Evolutionary conservation across 2,888 invertebrate species (phyloP).

Genomic region (Cerceris rybyensis): DNA sequence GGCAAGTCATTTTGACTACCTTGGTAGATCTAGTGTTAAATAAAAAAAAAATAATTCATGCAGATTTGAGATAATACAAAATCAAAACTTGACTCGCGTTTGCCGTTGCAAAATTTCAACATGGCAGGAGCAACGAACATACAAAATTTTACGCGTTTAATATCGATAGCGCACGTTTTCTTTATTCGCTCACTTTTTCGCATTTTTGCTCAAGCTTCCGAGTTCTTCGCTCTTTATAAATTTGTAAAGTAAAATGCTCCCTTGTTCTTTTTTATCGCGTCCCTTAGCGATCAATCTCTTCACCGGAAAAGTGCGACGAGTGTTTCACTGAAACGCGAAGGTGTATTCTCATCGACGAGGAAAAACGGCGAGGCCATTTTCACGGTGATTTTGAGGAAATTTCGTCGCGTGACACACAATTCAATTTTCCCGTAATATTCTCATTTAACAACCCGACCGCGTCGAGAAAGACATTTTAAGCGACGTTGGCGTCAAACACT

Average conservation of each 20-base stretch:
- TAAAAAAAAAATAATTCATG: no score
- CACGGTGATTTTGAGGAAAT: conserved; percentile 45
- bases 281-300: conserved; percentile 39
- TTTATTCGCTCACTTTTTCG: no score
- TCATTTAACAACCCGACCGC: conserved; percentile 38
- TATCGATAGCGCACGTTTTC: no score
- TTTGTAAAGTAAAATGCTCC: conserved; percentile 41
- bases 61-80: no score
- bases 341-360: conserved; percentile 15
- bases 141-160: no score
- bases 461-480: conserved; percentile 21
- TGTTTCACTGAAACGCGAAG: conserved; percentile 9
- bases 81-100: no score
- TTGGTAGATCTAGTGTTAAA: no score
- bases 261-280: conserved; percentile 15
- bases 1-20: no score
- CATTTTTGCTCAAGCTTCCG: no score
- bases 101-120: no score
- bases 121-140: no score
- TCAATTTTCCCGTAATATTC: conserved; percentile 59
- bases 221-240: not conserved
- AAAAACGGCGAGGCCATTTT: conserved; percentile 38
- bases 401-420: conserved; percentile 44
- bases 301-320: conserved; percentile 10
- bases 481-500: not conserved